Evolutionary conservation across 2,888 invertebrate species (phyloP).

Genomic region (Scaptomyza caliginosa): DNA sequence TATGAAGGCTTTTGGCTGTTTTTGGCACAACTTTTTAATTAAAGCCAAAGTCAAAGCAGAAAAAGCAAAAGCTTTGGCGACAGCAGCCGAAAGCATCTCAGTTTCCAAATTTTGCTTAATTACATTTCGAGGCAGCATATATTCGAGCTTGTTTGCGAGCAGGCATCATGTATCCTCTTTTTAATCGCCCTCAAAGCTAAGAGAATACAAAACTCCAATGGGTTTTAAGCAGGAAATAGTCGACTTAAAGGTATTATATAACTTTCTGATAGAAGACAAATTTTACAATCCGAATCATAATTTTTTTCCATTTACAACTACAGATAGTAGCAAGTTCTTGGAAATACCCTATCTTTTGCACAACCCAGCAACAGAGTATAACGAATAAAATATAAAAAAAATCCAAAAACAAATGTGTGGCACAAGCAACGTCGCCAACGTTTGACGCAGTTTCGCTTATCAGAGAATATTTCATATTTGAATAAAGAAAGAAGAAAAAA

Average conservation of each 20-base stretch:
- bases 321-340: background rate
- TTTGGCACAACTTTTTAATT: slow-evolving; percentile 80
- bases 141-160: background rate
- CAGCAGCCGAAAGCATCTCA: slow-evolving; percentile 44
- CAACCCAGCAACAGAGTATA: slow-evolving; percentile 7
- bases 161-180: slow-evolving; percentile 57
- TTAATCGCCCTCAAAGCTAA: slow-evolving; percentile 46
- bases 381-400: slow-evolving; percentile 2
- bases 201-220: background rate
- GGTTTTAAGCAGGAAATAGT: background rate
- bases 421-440: slow-evolving; percentile 56
- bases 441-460: slow-evolving; percentile 57
- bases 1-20: slow-evolving; percentile 61
- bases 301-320: too few relatives aligned
- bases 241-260: background rate
- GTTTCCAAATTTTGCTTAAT: slow-evolving; percentile 58
- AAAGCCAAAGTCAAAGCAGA: slow-evolving; percentile 70
- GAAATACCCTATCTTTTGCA: background rate
- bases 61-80: slow-evolving; percentile 25
- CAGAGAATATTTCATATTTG: slow-evolving; percentile 32
- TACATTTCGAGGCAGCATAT: slow-evolving; percentile 60
- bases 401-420: slow-evolving; percentile 48
- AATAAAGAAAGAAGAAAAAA: slow-evolving; percentile 20
- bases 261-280: too few relatives aligned
- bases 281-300: too few relatives aligned